Evolutionary conservation across 2,113 vertebrate genomes (phyloP).

Genomic region (Crotalus horridus): DNA sequence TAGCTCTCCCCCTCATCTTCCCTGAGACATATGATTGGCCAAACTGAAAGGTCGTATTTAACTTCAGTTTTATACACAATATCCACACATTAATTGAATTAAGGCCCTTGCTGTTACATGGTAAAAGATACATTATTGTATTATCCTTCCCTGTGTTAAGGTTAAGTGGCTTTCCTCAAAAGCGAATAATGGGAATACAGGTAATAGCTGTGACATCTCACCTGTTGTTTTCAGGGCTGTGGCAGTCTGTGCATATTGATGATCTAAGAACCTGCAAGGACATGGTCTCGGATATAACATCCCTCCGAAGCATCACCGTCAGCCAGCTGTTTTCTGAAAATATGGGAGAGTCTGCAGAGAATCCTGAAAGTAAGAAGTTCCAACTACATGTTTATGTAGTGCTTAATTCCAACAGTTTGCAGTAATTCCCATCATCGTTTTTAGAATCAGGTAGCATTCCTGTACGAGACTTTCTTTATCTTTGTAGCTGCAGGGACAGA

Average conservation of each 20-base stretch:
- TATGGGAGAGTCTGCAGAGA: not conserved
- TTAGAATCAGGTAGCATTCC: not conserved
- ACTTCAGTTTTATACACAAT: no score
- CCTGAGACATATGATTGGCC: not conserved
- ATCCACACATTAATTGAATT: not conserved
- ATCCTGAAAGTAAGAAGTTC: slow-evolving; percentile 61
- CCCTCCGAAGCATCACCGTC: slow-evolving; percentile 82
- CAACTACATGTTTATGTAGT: not conserved
- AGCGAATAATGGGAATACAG: rapidly evolving
- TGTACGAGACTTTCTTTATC: slow-evolving; percentile 9
- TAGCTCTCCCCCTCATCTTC: not conserved
- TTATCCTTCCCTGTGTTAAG: not conserved
- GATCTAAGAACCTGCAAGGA: slow-evolving; percentile 84
- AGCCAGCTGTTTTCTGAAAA: slow-evolving; percentile 81
- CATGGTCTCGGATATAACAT: slow-evolving; percentile 84
- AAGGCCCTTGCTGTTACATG: not conserved
- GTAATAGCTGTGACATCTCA: not conserved
- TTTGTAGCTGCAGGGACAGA: slow-evolving; percentile 8
- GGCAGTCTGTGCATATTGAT: slow-evolving; percentile 91
- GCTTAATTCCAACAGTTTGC: slow-evolving; percentile 10
- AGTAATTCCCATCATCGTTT: not conserved
- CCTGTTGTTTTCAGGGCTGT: slow-evolving; percentile 73
- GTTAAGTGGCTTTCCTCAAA: not conserved
- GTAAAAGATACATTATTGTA: not conserved
- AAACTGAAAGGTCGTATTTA: not conserved